These are phyloP conservation scores for Camptogramma bilineatum DNA, from an alignment of 2,888 invertebrate species.

Conservation along the genomic window DNA sequence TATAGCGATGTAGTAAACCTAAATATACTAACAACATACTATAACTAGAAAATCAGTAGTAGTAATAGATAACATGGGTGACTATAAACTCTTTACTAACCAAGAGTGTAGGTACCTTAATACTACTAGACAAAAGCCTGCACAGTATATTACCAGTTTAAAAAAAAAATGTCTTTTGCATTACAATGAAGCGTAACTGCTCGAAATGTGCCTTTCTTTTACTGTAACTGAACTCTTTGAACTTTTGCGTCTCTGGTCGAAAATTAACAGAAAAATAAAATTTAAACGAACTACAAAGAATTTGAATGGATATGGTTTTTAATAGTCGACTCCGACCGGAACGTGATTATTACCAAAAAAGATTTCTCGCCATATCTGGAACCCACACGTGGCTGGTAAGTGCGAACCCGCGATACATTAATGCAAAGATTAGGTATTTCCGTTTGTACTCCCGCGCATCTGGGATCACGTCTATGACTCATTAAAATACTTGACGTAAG, in stretches of 20 bases:
- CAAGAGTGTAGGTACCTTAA: too few relatives aligned
- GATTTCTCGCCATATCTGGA: constrained; percentile 46
- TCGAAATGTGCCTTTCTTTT: too few relatives aligned
- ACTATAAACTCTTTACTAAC: too few relatives aligned
- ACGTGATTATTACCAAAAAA: constrained; percentile 61
- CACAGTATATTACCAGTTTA: too few relatives aligned
- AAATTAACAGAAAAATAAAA: not conserved
- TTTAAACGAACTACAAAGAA: constrained; percentile 12
- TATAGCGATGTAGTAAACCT: not conserved
- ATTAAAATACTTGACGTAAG: constrained; percentile 51
- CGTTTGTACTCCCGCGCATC: constrained; percentile 71
- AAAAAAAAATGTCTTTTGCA: too few relatives aligned
- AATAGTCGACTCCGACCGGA: constrained; percentile 50
- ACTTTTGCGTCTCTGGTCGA: too few relatives aligned
- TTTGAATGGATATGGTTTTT: constrained; percentile 32
- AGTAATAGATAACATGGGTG: too few relatives aligned
- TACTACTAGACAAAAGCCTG: too few relatives aligned
- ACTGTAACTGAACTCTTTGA: too few relatives aligned
- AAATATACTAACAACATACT: not conserved
- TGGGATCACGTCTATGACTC: constrained; percentile 62
- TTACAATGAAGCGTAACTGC: too few relatives aligned
- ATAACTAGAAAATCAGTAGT: not conserved
- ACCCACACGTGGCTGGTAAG: constrained; percentile 64
- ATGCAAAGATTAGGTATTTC: constrained; percentile 83
- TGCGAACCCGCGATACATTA: constrained; percentile 69